These are phyloP conservation scores for Motacilla tschutschensis DNA, from an alignment of 2,113 vertebrate genomes.

Conservation along the genomic window DNA sequence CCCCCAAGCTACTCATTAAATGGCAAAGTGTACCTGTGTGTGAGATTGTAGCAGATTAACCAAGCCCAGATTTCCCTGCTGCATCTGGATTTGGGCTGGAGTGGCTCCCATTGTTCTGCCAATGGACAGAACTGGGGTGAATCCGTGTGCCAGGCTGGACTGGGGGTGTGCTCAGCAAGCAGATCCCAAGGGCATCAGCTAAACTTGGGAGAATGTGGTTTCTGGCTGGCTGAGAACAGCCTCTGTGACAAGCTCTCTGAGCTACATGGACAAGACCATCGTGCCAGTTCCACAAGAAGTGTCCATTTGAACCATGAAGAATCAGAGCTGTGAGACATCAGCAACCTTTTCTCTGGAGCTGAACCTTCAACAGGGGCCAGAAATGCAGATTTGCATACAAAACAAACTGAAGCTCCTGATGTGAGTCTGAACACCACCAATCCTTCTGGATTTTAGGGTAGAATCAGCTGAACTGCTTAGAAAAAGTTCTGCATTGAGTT, in stretches of 20 bases:
- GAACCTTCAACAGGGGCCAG: neutral
- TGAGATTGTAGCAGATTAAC: neutral
- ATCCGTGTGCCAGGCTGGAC: rapidly evolving
- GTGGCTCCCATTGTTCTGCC: neutral
- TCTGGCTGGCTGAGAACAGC: neutral
- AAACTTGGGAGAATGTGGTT: rapidly evolving
- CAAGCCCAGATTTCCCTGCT: neutral
- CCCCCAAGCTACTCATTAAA: neutral
- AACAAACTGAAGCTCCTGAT: neutral
- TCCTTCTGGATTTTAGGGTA: neutral
- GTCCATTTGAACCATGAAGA: neutral
- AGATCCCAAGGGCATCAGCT: neutral
- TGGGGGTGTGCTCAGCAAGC: rapidly evolving
- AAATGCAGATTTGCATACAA: neutral
- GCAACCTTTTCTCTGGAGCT: neutral
- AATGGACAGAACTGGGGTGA: neutral
- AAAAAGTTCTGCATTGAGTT: neutral
- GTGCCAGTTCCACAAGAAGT: neutral
- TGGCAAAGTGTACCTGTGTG: neutral
- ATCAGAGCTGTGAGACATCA: neutral
- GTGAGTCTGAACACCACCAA: neutral
- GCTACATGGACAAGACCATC: neutral
- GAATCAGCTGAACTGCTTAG: neutral
- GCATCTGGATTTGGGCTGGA: neutral
- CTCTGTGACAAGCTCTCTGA: neutral